Base-by-base conservation (phyloP, 2,888 invertebrate species). In the Lasioglossum leucozonium region DNA sequence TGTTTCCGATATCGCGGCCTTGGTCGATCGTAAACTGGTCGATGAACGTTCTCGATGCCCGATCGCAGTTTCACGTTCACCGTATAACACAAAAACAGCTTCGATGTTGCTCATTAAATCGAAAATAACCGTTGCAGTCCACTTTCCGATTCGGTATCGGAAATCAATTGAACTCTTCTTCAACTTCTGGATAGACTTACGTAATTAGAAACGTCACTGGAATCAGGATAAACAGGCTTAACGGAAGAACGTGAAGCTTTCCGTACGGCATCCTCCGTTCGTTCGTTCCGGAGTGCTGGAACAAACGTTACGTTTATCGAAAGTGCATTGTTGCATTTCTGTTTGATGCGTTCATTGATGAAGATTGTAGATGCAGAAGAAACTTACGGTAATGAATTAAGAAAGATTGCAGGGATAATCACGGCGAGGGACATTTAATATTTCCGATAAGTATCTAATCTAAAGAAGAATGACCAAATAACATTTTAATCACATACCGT, bases 131-230 rank as follows among this genome's bases (percentile, higher is more conserved):
- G 11, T 10, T 67, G 22, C 30, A 8, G 2, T 3, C 6, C 8
- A 18, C 18, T 30, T 8, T 62, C 16, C 18, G 6, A 18, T 16
- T 30, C 16, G 6, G 30, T 5, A 30, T 34, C 30, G 18, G 16
- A 16, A 26, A 26, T 62, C 30, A 30, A 62, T 8, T 18, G 2
- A 26, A 62, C 30, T 18, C 18, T 34, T 6, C 16, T 18, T 18
- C 30, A 0, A 18, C 18, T 6, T 3, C 18, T 3, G 34, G 11
- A 44, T 58, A 37, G 85, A 95, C 95, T 95, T 91, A 95, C 95
- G 95, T 95, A 89, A 94, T 93, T 76, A 95, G 88, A 82, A 95
- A 95, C 22, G 95, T 95, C 58, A 92, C 93, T 34, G 95, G 95
- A 79, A 95, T 94, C n/a, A 95, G 86, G 72, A 95, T 93, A 89